A percentile compares a stretch with the other conserved stretches of the same genome.
phyloP scores from a whole-genome alignment of 2,888 invertebrate species.

The Rhamphomyia laevipes region DNA sequence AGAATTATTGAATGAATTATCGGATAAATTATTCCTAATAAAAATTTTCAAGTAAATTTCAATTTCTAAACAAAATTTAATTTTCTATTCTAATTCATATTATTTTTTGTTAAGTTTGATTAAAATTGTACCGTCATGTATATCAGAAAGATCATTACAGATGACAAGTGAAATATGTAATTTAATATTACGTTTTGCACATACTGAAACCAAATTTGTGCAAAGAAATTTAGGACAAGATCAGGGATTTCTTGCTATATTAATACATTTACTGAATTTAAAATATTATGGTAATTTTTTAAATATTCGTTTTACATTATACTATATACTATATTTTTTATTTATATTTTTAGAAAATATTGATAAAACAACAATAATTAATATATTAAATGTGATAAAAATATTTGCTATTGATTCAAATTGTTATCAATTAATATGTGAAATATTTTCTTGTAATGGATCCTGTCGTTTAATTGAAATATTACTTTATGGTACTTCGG shows the following conservation, averaged over 20 bases:
- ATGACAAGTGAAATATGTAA: slow-evolving; percentile 29
- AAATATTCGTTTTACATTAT: too few relatives aligned
- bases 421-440: slow-evolving; percentile 6
- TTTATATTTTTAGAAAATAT: not conserved
- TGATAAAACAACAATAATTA: not conserved
- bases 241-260: slow-evolving; percentile 13
- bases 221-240: slow-evolving; percentile 29
- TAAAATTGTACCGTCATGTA: slow-evolving; percentile 7
- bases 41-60: slow-evolving; percentile 9
- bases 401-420: slow-evolving; percentile 4
- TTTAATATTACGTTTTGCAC: slow-evolving; percentile 24
- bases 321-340: too few relatives aligned
- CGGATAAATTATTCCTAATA: slow-evolving; percentile 4
- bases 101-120: slow-evolving; percentile 6
- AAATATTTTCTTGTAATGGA: not conserved
- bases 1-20: slow-evolving; percentile 1
- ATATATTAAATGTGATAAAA: slow-evolving; percentile 5
- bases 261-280: slow-evolving; percentile 11
- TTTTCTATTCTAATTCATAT: not conserved
- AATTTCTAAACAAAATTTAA: not conserved
- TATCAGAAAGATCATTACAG: slow-evolving; percentile 10
- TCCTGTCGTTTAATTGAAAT: not conserved
- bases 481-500: not conserved
- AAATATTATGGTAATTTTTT: slow-evolving; percentile 9
- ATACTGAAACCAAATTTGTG: slow-evolving; percentile 21